A percentile compares a stretch with the other conserved stretches of the same genome.
Evolutionary conservation across 2,113 vertebrate genomes (phyloP).

Genomic region (Arizona elegans): DNA sequence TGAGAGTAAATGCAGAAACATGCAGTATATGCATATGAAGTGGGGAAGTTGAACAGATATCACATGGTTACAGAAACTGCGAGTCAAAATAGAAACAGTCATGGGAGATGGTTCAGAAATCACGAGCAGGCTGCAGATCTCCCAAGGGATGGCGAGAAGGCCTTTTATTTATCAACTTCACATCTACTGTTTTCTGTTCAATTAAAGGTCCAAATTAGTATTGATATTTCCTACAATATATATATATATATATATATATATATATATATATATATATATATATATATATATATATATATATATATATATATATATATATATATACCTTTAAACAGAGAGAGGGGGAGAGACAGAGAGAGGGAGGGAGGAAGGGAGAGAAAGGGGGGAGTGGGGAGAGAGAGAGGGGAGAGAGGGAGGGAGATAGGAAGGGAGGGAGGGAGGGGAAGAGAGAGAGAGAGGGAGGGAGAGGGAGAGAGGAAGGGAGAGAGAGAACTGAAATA

Average conservation of each 20-base stretch:
- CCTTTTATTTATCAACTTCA: conserved; percentile 62
- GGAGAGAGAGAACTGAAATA: conserved; percentile 53
- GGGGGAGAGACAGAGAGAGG: conserved; percentile 37
- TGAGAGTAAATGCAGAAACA: conserved; percentile 1
- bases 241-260: too few relatives aligned
- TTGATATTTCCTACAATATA: conserved; percentile 49
- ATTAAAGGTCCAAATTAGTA: conserved; percentile 61
- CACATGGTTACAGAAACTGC: conserved; percentile 29
- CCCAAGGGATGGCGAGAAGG: conserved; percentile 45
- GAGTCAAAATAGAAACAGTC: conserved; percentile 46
- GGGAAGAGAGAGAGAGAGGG: conserved; percentile 25
- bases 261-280: too few relatives aligned
- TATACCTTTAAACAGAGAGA: conserved; percentile 50
- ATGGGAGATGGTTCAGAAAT: conserved; percentile 54
- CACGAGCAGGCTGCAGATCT: conserved; percentile 39
- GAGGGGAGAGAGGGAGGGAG: too few relatives aligned
- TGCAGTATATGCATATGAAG: background rate
- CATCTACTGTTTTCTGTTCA: conserved; percentile 53
- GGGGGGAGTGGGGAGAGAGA: too few relatives aligned
- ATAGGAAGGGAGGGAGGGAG: too few relatives aligned
- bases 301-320: too few relatives aligned
- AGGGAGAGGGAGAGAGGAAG: conserved; percentile 42
- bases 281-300: too few relatives aligned
- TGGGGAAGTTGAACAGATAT: conserved; percentile 23
- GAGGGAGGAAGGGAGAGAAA: conserved; percentile 9